phyloP scores from a whole-genome alignment of 2,888 invertebrate species.

The Brenthis hecate region DNA sequence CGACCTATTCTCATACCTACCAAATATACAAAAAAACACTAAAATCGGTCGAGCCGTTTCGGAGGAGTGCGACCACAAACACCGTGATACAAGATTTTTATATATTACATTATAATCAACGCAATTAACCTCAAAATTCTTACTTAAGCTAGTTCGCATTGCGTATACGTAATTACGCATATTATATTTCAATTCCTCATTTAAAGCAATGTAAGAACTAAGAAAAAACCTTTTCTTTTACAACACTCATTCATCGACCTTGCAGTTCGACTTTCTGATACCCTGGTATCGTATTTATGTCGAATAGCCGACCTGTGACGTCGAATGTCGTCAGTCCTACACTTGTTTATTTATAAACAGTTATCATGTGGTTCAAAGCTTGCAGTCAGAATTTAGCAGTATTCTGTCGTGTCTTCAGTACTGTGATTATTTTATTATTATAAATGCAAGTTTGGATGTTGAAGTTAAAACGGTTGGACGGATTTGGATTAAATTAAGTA shows the following conservation, averaged over 20 bases:
- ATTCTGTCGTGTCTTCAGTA: not conserved
- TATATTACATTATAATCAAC: too few relatives aligned
- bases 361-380: not conserved
- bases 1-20: too few relatives aligned
- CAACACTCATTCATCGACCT: slow-evolving; percentile 26
- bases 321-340: slow-evolving; percentile 29
- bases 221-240: slow-evolving; percentile 9
- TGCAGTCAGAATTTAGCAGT: slow-evolving; percentile 9
- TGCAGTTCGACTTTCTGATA: slow-evolving; percentile 24
- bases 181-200: not conserved
- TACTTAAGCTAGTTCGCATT: too few relatives aligned
- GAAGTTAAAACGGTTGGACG: too few relatives aligned
- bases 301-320: slow-evolving; percentile 34
- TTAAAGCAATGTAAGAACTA: not conserved
- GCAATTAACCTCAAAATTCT: too few relatives aligned
- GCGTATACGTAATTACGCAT: too few relatives aligned
- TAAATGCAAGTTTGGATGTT: too few relatives aligned
- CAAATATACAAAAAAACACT: too few relatives aligned
- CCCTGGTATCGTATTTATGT: slow-evolving; percentile 10
- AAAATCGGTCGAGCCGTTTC: too few relatives aligned
- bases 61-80: too few relatives aligned
- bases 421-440: too few relatives aligned
- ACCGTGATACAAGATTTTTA: too few relatives aligned
- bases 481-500: not conserved
- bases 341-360: slow-evolving; percentile 20